phyloP scores from a whole-genome alignment of 2,113 vertebrate genomes.

The Bucco capensis region DNA sequence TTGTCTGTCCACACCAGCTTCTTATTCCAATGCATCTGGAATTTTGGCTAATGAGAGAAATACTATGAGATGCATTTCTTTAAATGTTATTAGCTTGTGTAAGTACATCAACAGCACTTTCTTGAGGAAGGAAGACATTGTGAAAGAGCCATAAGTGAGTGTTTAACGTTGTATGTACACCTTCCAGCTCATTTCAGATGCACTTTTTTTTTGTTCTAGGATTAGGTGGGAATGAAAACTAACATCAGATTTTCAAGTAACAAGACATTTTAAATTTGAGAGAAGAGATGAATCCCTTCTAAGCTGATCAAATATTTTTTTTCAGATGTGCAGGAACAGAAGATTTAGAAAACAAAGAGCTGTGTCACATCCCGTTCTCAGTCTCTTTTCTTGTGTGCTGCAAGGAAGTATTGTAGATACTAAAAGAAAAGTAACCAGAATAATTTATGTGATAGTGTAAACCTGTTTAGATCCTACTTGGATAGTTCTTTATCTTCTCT shows the following conservation, averaged over 20 bases:
- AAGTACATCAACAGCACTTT: not conserved
- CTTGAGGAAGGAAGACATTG: not conserved
- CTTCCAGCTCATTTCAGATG: not conserved
- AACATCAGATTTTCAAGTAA: not conserved
- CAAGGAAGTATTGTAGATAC: not conserved
- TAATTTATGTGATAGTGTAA: not conserved
- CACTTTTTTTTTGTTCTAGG: not conserved
- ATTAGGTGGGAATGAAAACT: not conserved
- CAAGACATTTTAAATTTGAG: not conserved
- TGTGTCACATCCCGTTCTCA: not conserved
- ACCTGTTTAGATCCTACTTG: not conserved
- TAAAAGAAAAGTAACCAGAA: not conserved
- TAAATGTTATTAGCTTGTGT: not conserved
- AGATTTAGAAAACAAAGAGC: constrained; percentile 33
- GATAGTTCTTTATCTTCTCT: not conserved
- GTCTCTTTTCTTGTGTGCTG: not conserved
- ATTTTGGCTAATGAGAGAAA: not conserved
- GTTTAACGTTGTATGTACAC: not conserved
- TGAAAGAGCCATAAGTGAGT: not conserved
- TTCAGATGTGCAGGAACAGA: not conserved
- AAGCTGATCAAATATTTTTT: not conserved
- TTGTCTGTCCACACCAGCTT: not conserved
- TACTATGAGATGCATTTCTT: not conserved
- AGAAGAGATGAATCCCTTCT: not conserved
- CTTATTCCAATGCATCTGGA: not conserved